phyloP scores from a whole-genome alignment of 2,797 vertebrate genomes.

The Tapirus indicus region DNA sequence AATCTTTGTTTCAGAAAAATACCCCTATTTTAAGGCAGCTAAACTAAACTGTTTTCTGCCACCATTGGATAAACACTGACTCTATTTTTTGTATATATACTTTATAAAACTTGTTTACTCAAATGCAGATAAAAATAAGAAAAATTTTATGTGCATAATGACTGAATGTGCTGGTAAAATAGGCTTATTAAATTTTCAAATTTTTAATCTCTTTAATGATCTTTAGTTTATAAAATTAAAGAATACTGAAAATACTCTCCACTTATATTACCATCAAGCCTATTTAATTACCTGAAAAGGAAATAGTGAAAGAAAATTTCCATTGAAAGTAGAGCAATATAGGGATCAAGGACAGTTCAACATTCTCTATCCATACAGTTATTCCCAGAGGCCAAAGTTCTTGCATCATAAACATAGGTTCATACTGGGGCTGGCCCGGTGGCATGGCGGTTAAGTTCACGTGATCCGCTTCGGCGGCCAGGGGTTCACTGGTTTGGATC shows the following conservation, averaged over 20 bases:
- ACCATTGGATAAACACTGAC: neutral
- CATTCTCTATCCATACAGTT: neutral
- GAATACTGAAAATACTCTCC: neutral
- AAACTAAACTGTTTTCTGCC: neutral
- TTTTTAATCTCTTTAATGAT: neutral
- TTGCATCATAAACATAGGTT: neutral
- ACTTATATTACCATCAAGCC: neutral
- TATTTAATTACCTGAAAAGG: slow-evolving; percentile 3
- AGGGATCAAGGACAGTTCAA: neutral
- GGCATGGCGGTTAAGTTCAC: no score
- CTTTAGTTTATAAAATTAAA: neutral
- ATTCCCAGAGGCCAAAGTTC: neutral
- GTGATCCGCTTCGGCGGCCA: no score
- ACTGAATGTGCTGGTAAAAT: neutral
- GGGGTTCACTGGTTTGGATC: no score
- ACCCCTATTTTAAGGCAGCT: neutral
- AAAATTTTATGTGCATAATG: neutral
- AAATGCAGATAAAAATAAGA: slow-evolving; percentile 8
- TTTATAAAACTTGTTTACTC: neutral
- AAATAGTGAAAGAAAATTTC: neutral
- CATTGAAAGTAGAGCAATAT: neutral
- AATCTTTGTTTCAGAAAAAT: slow-evolving; percentile 1
- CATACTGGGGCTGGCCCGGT: neutral
- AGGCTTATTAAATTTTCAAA: neutral
- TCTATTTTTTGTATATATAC: neutral